Conservation (phyloP, 2,797 vertebrate species). For the Synaphobranchus kaupii region DNA sequence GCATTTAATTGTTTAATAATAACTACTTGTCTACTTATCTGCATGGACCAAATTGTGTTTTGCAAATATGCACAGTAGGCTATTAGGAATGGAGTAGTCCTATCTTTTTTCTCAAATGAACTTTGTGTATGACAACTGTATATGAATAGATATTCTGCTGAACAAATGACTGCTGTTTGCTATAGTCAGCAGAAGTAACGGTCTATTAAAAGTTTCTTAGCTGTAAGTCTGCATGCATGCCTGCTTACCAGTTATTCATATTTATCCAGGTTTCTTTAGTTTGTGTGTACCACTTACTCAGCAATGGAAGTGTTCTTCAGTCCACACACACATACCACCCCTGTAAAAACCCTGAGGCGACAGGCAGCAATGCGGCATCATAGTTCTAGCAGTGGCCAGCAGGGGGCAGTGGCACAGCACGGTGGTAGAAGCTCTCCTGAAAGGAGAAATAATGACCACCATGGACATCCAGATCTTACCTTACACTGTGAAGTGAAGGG, state of each 20-base stretch:
- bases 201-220: not conserved
- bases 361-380: slow-evolving; percentile 4
- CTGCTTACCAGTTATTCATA: not conserved
- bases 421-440: not conserved
- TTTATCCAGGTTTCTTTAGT: not conserved
- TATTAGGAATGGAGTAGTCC: not conserved
- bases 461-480: not conserved
- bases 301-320: not conserved
- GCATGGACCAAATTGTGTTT: not conserved
- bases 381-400: not conserved
- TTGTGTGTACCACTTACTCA: not conserved
- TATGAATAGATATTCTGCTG: not conserved
- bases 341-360: not conserved
- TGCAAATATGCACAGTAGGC: not conserved
- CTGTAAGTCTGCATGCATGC: not conserved
- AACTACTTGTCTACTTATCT: not conserved
- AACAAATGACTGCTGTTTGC: not conserved
- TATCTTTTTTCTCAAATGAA: not conserved
- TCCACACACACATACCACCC: not conserved
- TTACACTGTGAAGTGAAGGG: not conserved
- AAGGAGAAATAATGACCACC: not conserved
- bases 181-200: not conserved
- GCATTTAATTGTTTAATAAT: not conserved
- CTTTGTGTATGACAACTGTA: not conserved
- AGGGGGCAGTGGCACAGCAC: not conserved